Base-by-base conservation (phyloP, 1,140 invertebrate species). In the Tetramorium alpestre region DNA sequence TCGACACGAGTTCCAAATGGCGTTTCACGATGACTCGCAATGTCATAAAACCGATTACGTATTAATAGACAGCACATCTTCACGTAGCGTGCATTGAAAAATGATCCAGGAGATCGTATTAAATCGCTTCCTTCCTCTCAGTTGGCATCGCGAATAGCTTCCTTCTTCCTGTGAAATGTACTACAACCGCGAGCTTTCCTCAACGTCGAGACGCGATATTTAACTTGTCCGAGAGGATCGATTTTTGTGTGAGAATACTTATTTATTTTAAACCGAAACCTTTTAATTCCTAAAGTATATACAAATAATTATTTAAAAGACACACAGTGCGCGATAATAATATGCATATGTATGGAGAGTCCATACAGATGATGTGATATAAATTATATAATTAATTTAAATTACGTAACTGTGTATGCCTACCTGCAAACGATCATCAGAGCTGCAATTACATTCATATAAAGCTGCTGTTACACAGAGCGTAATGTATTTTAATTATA, bases 11-110 rank as follows among this genome's bases (percentile, higher is more conserved):
- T 78, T 69, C 72, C 80, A 86, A 70, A 72, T 86, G 69, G 82
- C 56, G 49, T 87, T 76, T 85, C 69, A 78, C 85, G 51, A 67
- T 82, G 75, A 78, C 73, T 70, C 62, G 81, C 69, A 8, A 56
- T 67, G 82, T 62, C 62, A 80, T 78, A 80, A 85, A 85, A 80
- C 72, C 84, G 60, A 85, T 85, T 85, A 85, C 84, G 82, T 80
- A 85, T 85, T 85, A 85, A 85, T 85, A 80, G 84, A 85, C 75
- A n/a, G 49, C 41, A 41, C 80, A 73, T 84, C 80, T 75, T 49
- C 28, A n/a, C 25, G 54, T 58, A 73, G 67, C 67, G n/a, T 51
- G 44, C 41, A 69, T 87, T 73, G 76, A 89, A 64, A 87, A 64
- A 70, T 51, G 80, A 87, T 75, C 65, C 47, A 13, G 22, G 25